Evolutionary conservation across 2,888 invertebrate species (phyloP), one percentile per base, ranked within the genome.

Genomic region (Lasioglossum calceatum): DNA sequence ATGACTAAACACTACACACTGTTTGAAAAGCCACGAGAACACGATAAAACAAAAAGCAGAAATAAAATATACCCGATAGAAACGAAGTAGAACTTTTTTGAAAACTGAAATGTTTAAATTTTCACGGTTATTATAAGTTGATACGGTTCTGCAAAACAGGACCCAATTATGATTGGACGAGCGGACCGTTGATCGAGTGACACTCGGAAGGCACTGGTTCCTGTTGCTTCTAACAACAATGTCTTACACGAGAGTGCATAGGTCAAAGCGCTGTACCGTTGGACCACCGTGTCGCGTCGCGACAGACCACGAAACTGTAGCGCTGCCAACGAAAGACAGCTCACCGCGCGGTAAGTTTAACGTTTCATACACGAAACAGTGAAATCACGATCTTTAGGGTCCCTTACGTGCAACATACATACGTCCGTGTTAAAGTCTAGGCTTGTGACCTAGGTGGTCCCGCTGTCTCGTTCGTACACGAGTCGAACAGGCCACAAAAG

Each of bases 341-440:
- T 71, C 64, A 64, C 64, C 64, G 64, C 82, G 79, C 79, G 87
- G 77, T 70, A 84, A 89, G 89, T 81, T 88, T 86, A 87, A 89
- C 89, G 87, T 86, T 90, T 86, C 86, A 84, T 80, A 88, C 82
- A 85, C 85, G 88, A 81, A 78, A 73, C 67, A 84, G 79, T 82
- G 88, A 84, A 90, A 90, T 88, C 90, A 85, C 90, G 88, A 88
- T 90, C 87, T 85, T 90, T 90, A 88, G 76, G 74, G 76, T 80
- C 61, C 70, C 79, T 85, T 85, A 85, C 72, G 74, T 74, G 81
- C 81, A 86, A 77, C 82, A 82, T 83, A 84, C 79, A 82, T 83
- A 84, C 79, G 83, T 85, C 85, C 85, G 83, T 70, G 80, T 83
- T 89, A 89, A 89, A 85, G 77, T 32, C 81, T 58, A 32, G 78